phyloP scores from a whole-genome alignment of 2,888 invertebrate species.

The Cerceris ruficornis region DNA sequence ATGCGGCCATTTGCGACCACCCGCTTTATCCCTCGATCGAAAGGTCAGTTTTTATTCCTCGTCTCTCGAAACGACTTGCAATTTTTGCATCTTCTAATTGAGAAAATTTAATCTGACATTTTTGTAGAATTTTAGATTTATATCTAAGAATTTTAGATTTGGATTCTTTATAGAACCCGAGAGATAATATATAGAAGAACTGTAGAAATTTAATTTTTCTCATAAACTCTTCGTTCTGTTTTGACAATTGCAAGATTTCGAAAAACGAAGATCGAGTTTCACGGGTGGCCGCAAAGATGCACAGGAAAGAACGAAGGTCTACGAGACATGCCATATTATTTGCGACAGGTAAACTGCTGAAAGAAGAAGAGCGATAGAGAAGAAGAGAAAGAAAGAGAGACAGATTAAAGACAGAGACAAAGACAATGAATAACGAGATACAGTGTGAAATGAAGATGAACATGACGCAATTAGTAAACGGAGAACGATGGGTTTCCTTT shows the following conservation, averaged over 20 bases:
- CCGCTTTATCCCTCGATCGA: not conserved
- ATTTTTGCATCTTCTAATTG: not conserved
- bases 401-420: constrained; percentile 34
- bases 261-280: constrained; percentile 1
- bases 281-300: constrained; percentile 33
- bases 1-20: constrained; percentile 28
- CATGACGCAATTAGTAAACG: constrained; percentile 47
- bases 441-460: constrained; percentile 41
- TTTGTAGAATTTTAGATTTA: no score
- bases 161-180: no score
- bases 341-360: constrained; percentile 53
- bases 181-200: no score
- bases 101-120: no score
- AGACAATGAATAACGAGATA: constrained; percentile 30
- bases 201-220: no score
- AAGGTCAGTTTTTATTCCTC: no score
- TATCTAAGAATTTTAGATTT: no score
- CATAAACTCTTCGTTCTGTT: no score
- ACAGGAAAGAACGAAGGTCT: constrained; percentile 7
- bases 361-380: constrained; percentile 49
- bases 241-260: no score
- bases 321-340: constrained; percentile 54
- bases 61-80: not conserved
- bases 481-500: constrained; percentile 30
- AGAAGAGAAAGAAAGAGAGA: constrained; percentile 38